Base-by-base conservation (phyloP, 2,113 vertebrate species). In the Triplophysa dalaica region DNA sequence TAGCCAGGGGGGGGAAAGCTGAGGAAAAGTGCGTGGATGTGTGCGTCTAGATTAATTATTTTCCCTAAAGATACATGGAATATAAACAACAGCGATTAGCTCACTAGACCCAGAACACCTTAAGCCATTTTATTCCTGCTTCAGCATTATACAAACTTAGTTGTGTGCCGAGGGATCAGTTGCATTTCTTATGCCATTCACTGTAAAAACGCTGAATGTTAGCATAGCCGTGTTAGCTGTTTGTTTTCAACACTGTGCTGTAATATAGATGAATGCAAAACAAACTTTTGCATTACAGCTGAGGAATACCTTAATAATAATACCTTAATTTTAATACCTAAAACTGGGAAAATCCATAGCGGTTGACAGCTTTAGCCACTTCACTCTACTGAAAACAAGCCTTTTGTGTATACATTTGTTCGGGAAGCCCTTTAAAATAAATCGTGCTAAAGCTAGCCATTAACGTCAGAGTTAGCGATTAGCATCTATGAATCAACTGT, bases 61-160 rank as follows among this genome's bases (percentile, higher is more conserved):
- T 79, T 83, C 22, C 45, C 0, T 33, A 67, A 13, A 82, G 84
- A 78, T 80, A 75, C 84, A 84, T 65, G 80, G 72, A 90, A 89
- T 82, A 87, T 89, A 90, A 91, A 91, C 89, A 87, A 70, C 83
- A 78, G 77, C 81, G 83, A 88, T 90, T 89, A 88, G 86, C 85
- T 86, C 80, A 76, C 60, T 68, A 29, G 83, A 67, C 82, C 81
- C 63, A 87, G 63, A 88, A 83, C 85, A 86, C 85, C 64, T 87
- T 56, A 61, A 73, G 79, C 82, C 79, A 62, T 80, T 17, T 12
- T 1, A 79, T 78, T 82, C 75, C 76, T 38, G 29, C n/a, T 50
- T 73, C 26, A 43, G 19, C 22, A 21, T 70, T 75, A 45, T 29
- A 45, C 26, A 38, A 54, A 70, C 16, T 81, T 26, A 13, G 54